phyloP scores from a whole-genome alignment of 2,888 invertebrate genomes.

The Drosophila quinaria region DNA sequence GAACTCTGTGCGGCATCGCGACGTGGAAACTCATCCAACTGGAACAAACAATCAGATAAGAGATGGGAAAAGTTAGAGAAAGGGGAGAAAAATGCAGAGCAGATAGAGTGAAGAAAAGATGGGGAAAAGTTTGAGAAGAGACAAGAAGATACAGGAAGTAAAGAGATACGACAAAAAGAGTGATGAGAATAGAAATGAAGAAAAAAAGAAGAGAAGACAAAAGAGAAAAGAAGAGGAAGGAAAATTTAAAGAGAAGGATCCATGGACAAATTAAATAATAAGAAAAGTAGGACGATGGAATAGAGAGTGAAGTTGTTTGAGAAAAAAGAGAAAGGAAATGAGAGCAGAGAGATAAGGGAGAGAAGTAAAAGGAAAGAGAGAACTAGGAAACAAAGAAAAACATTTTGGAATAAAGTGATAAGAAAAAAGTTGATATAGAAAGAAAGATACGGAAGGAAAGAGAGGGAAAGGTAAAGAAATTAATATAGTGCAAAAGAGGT shows the following conservation, averaged over 20 bases:
- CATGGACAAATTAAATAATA: background rate
- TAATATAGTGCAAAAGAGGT: background rate
- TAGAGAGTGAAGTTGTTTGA: no score
- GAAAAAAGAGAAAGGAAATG: background rate
- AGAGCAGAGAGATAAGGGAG: background rate
- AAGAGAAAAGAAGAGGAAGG: background rate
- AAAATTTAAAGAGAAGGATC: background rate
- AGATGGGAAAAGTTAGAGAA: background rate
- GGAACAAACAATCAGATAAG: slow-evolving; percentile 25
- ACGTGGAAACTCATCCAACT: slow-evolving; percentile 83
- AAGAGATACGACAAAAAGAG: no score
- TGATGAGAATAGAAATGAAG: no score
- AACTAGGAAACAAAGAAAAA: no score
- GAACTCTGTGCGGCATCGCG: slow-evolving; percentile 81
- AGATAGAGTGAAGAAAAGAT: background rate
- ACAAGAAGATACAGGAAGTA: background rate
- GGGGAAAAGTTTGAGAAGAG: background rate
- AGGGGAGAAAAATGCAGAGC: background rate
- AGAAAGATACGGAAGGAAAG: no score
- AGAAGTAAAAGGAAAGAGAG: background rate
- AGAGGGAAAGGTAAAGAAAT: background rate
- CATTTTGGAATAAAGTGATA: no score
- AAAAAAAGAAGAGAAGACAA: background rate
- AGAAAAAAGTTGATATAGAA: no score
- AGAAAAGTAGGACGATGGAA: background rate